These are phyloP conservation scores for Amphiduros pacificus DNA, from an alignment of 2,888 invertebrate genomes.

Conservation along the genomic window DNA sequence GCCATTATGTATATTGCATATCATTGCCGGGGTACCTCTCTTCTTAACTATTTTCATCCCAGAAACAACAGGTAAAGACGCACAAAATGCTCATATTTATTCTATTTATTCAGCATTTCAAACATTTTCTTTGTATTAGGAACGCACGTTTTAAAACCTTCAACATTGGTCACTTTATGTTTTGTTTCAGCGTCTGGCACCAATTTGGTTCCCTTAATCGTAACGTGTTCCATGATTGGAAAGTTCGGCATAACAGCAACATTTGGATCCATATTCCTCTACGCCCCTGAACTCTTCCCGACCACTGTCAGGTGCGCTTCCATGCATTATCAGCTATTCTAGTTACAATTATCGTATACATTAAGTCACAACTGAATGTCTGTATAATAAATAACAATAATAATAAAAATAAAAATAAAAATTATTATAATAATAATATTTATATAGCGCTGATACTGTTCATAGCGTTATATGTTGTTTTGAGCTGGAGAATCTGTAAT, in stretches of 20 bases:
- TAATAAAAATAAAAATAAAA: too few relatives aligned
- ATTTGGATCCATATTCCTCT: slow-evolving; percentile 52
- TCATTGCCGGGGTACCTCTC: slow-evolving; percentile 4
- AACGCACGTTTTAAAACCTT: too few relatives aligned
- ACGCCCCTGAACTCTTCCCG: slow-evolving; percentile 55
- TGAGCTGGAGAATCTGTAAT: background rate
- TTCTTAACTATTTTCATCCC: slow-evolving; percentile 8
- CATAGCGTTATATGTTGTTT: background rate
- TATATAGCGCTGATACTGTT: background rate
- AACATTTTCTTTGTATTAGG: too few relatives aligned
- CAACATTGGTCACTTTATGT: too few relatives aligned
- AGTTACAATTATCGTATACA: too few relatives aligned
- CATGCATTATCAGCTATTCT: background rate
- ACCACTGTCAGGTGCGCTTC: slow-evolving; percentile 49
- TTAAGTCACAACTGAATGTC: too few relatives aligned
- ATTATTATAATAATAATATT: background rate
- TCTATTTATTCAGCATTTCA: too few relatives aligned
- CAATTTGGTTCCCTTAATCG: too few relatives aligned
- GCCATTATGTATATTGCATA: slow-evolving; percentile 5
- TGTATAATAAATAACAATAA: too few relatives aligned
- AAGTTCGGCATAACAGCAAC: slow-evolving; percentile 58
- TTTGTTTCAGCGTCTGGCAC: too few relatives aligned
- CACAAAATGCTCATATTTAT: too few relatives aligned
- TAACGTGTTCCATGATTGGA: slow-evolving; percentile 34
- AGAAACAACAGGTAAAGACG: background rate